Evolutionary conservation across 2,113 vertebrate species (phyloP).

Genomic region (Progne subis): DNA sequence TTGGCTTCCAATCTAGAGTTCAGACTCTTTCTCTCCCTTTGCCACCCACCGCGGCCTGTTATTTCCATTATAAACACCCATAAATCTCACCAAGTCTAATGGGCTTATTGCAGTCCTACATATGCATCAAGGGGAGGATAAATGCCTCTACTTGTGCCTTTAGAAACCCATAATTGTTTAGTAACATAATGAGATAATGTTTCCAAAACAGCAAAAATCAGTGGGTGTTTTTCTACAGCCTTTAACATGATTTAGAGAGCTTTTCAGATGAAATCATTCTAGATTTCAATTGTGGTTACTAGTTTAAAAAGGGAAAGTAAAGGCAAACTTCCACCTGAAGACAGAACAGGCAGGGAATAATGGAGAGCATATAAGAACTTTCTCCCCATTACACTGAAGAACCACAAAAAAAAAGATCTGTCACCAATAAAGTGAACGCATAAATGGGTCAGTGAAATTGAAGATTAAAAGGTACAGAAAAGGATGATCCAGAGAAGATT

Average conservation of each 20-base stretch:
- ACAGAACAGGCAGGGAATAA: neutral
- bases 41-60: conserved; percentile 16
- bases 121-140: conserved; percentile 24
- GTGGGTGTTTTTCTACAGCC: neutral
- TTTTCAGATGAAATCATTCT: neutral
- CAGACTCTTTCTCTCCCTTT: neutral
- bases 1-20: neutral
- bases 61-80: conserved; percentile 14
- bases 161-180: conserved; percentile 41
- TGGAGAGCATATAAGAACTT: neutral
- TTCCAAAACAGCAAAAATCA: conserved; percentile 36
- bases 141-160: conserved; percentile 26
- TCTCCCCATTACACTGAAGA: neutral
- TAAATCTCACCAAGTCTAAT: conserved; percentile 49
- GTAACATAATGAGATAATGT: conserved; percentile 50
- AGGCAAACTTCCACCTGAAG: neutral
- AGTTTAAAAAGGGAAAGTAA: neutral
- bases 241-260: conserved; percentile 7
- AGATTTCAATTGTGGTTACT: neutral
- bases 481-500: neutral
- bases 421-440: neutral
- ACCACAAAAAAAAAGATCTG: neutral
- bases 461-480: neutral
- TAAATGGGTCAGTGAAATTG: neutral
- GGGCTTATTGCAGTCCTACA: conserved; percentile 17